Conservation (phyloP, 2,113 vertebrate genomes). For the Muscicapa adusta region DNA sequence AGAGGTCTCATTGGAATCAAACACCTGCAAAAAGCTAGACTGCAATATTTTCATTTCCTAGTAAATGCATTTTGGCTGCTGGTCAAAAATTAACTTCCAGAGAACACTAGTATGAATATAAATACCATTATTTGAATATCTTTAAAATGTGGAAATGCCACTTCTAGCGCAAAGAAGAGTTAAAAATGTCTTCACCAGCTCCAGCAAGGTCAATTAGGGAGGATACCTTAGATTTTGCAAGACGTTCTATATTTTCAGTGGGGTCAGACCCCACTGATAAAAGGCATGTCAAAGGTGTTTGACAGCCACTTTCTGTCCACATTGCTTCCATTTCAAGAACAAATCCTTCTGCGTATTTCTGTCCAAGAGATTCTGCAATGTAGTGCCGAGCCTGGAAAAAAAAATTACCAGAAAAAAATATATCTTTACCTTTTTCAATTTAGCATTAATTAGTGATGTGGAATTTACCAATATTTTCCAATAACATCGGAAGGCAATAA, state of each 20-base stretch:
- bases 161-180: background rate
- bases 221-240: conserved; percentile 79
- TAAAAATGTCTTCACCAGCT: background rate
- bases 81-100: background rate
- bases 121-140: background rate
- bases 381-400: conserved; percentile 74
- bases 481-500: background rate
- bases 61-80: background rate
- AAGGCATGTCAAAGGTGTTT: conserved; percentile 79
- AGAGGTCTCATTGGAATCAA: background rate
- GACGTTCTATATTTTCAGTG: conserved; percentile 80
- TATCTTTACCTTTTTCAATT: background rate
- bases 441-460: background rate
- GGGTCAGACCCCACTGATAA: conserved; percentile 84
- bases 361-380: conserved; percentile 78
- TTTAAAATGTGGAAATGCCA: background rate
- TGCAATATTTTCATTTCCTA: background rate
- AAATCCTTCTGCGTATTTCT: conserved; percentile 75
- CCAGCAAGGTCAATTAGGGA: background rate
- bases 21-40: background rate
- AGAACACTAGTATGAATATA: background rate
- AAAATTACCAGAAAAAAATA: background rate
- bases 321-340: conserved; percentile 81
- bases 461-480: background rate
- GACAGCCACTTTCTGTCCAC: conserved; percentile 76